Evolutionary conservation across 2,888 invertebrate genomes (phyloP).

Genomic region (Salticus scenicus): DNA sequence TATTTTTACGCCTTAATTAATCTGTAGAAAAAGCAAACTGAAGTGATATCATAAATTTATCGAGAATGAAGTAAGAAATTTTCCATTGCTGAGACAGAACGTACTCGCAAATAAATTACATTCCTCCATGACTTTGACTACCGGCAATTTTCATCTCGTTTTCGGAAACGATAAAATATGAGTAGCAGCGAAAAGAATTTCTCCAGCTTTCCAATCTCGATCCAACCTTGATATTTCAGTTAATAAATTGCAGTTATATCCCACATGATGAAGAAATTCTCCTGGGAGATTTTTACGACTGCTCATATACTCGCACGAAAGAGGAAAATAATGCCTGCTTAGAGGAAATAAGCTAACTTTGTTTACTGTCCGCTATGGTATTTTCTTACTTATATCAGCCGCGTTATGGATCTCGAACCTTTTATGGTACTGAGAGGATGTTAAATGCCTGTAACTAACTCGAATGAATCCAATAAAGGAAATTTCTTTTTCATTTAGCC

Average conservation of each 20-base stretch:
- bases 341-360: background rate
- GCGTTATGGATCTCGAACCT: too few species aligned
- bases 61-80: too few species aligned
- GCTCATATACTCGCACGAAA: background rate
- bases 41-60: too few species aligned
- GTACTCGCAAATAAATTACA: background rate
- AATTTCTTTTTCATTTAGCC: too few species aligned
- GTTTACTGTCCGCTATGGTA: background rate
- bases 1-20: too few species aligned
- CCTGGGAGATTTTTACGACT: background rate
- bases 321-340: background rate
- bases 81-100: background rate
- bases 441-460: too few species aligned
- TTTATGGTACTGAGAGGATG: too few species aligned
- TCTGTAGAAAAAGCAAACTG: too few species aligned
- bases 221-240: background rate
- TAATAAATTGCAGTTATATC: background rate
- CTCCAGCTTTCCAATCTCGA: background rate
- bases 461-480: too few species aligned
- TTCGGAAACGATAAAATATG: background rate
- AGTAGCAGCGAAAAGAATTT: background rate
- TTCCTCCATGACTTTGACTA: background rate
- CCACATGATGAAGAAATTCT: background rate
- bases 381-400: too few species aligned
- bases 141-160: background rate